Conservation (phyloP, 1,140 invertebrate species). For the Calephelis virginiensis region DNA sequence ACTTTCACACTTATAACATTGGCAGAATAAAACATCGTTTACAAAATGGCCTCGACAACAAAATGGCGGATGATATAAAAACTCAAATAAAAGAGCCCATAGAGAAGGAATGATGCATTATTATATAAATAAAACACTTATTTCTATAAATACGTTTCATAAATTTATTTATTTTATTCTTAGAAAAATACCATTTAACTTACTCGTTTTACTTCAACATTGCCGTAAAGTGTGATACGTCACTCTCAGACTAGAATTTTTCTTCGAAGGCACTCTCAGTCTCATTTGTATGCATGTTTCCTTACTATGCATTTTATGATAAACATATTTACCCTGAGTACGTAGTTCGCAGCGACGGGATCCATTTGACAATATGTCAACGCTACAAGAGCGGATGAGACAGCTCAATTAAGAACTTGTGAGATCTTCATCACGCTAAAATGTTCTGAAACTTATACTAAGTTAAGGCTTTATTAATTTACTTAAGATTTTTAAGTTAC, state of each 20-base stretch:
- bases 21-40: too few relatives aligned
- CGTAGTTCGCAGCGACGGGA: background rate
- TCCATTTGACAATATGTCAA: conserved; percentile 6
- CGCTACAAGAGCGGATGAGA: conserved; percentile 3
- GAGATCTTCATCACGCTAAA: conserved; percentile 6
- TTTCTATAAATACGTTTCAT: too few relatives aligned
- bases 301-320: conserved; percentile 4
- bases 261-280: conserved; percentile 3
- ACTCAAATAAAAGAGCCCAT: too few relatives aligned
- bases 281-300: conserved; percentile 10
- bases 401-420: conserved; percentile 15
- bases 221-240: too few relatives aligned
- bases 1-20: too few relatives aligned
- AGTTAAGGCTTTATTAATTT: conserved; percentile 4
- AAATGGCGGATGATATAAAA: too few relatives aligned
- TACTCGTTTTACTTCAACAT: too few relatives aligned
- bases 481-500: background rate
- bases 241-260: background rate
- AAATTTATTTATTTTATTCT: too few relatives aligned
- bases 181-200: too few relatives aligned
- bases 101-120: too few relatives aligned
- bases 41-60: too few relatives aligned
- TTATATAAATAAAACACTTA: too few relatives aligned
- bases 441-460: conserved; percentile 5
- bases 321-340: conserved; percentile 1